phyloP scores from a whole-genome alignment of 2,113 vertebrate species.

The Peucedramus taeniatus region DNA sequence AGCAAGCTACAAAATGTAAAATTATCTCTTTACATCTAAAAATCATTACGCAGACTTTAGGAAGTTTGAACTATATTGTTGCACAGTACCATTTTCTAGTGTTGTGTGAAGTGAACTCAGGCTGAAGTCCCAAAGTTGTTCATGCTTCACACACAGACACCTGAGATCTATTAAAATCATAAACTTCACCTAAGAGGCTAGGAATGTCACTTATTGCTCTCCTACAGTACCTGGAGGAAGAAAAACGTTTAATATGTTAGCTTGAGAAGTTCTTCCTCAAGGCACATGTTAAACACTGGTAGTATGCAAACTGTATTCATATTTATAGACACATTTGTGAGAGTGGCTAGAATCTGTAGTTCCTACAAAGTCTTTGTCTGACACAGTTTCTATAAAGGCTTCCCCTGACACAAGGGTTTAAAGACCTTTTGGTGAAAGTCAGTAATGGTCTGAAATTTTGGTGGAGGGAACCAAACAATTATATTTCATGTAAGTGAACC shows the following conservation, averaged over 20 bases:
- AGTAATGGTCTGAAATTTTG: not conserved
- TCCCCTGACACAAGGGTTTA: not conserved
- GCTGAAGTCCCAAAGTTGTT: not conserved
- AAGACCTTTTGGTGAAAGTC: not conserved
- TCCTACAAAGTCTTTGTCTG: not conserved
- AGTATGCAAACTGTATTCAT: not conserved
- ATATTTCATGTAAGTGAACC: not conserved
- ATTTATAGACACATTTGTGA: not conserved
- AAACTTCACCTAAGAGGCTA: not conserved
- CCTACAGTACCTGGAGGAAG: not conserved
- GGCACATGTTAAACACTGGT: not conserved
- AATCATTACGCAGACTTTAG: not conserved
- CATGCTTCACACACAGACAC: not conserved
- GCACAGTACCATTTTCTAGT: not conserved
- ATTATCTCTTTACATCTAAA: not conserved
- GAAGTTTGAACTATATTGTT: not conserved
- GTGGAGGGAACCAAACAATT: not conserved
- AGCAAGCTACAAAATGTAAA: not conserved
- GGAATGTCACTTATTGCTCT: not conserved
- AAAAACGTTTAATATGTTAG: not conserved
- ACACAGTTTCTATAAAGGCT: not conserved
- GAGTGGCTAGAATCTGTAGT: not conserved
- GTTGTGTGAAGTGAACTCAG: not conserved
- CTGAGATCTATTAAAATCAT: not conserved
- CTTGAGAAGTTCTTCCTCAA: not conserved